Evolutionary conservation across 2,888 invertebrate genomes (phyloP).

Genomic region (Lochmaea capreae): DNA sequence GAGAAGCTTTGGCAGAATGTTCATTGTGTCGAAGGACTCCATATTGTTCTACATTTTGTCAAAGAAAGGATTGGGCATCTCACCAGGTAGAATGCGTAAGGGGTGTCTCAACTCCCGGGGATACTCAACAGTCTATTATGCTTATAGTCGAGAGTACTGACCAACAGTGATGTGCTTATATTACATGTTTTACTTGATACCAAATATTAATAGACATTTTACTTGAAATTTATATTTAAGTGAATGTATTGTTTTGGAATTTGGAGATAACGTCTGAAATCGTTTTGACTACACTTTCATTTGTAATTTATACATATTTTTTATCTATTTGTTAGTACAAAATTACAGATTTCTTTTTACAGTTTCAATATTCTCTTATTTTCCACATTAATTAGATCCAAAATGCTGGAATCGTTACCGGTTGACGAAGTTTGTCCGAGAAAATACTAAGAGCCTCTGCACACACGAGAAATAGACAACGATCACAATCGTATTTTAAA

Average conservation of each 20-base stretch:
- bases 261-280: background rate
- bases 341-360: no score
- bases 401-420: no score
- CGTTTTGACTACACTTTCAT: no score
- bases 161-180: constrained; percentile 64
- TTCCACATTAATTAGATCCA: no score
- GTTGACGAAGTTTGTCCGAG: no score
- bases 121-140: constrained; percentile 81
- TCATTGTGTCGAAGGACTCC: constrained; percentile 87
- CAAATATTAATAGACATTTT: constrained; percentile 16
- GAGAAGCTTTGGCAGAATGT: constrained; percentile 89
- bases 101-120: constrained; percentile 70
- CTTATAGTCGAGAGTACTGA: constrained; percentile 84
- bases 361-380: no score
- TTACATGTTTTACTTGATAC: constrained; percentile 1
- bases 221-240: background rate
- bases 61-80: constrained; percentile 89
- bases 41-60: constrained; percentile 91
- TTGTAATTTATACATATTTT: no score
- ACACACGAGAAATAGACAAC: no score
- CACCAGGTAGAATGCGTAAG: constrained; percentile 88
- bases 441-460: no score
- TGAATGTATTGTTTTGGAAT: constrained; percentile 1
- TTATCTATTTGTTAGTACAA: no score
- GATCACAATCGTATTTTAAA: no score